A percentile compares a stretch with the other conserved stretches of the same genome.
These are phyloP conservation scores for Cremastobaeus sp. DNA, from an alignment of 2,888 invertebrate genomes.

Conservation along the genomic window DNA sequence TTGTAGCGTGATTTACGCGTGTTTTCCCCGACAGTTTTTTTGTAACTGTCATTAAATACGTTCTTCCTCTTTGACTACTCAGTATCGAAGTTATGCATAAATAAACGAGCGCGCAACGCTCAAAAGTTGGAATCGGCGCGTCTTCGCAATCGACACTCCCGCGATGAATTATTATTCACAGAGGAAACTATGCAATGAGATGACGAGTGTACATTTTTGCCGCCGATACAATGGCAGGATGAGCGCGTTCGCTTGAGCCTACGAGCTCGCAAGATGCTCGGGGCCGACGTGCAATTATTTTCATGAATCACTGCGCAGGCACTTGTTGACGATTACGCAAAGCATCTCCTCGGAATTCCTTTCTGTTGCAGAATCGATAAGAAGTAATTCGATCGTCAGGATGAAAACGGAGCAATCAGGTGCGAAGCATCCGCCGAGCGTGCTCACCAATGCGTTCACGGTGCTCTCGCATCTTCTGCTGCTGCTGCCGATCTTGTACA, in stretches of 20 bases:
- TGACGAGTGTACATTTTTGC: constrained; percentile 35
- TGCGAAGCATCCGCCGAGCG: constrained; percentile 66
- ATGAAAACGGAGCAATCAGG: constrained; percentile 65
- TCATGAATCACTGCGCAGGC: constrained; percentile 67
- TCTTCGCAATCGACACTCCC: constrained; percentile 28
- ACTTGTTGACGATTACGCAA: constrained; percentile 66
- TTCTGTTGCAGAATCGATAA: constrained; percentile 46
- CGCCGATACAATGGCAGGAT: constrained; percentile 27
- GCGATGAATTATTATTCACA: constrained; percentile 27
- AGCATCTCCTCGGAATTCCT: constrained; percentile 42
- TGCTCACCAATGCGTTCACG: constrained; percentile 64
- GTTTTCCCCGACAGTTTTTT: too few species aligned
- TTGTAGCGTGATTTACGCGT: too few species aligned
- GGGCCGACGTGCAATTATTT: constrained; percentile 48
- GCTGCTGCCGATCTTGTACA: constrained; percentile 72
- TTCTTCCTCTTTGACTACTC: too few species aligned
- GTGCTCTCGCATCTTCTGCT: constrained; percentile 70
- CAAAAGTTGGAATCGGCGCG: too few species aligned
- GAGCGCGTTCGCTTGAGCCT: constrained; percentile 24
- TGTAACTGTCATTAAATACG: too few species aligned
- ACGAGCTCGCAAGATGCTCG: constrained; percentile 54
- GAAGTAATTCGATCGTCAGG: constrained; percentile 27
- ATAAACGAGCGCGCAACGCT: too few species aligned
- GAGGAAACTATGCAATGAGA: constrained; percentile 28
- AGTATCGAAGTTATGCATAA: constrained; percentile 8